These are phyloP conservation scores for Strigamia transsilvanica DNA, from an alignment of 2,888 invertebrate species.

Conservation along the genomic window DNA sequence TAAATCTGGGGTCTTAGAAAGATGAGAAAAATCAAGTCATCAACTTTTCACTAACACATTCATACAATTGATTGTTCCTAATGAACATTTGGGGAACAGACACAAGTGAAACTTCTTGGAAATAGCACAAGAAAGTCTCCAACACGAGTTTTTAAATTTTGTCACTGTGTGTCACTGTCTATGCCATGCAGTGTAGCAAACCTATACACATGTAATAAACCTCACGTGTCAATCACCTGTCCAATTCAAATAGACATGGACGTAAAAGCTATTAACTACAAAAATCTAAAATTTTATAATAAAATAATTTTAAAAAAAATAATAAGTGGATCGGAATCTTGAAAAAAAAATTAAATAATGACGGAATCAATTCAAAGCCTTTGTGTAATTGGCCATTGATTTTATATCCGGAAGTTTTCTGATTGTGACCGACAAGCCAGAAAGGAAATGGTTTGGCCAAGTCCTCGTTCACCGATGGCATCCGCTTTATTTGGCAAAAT, in stretches of 20 bases:
- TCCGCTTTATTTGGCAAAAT: slow-evolving; percentile 37
- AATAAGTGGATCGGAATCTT: no score
- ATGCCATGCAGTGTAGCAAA: not conserved
- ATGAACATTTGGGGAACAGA: no score
- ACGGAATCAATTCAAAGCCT: not conserved
- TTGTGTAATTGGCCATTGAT: slow-evolving; percentile 27
- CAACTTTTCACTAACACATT: slow-evolving; percentile 9
- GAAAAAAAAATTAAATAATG: no score
- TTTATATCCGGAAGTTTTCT: slow-evolving; percentile 30
- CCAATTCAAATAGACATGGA: not conserved
- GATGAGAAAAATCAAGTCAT: slow-evolving; percentile 28
- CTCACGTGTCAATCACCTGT: not conserved
- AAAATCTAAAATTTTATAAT: no score
- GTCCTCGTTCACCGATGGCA: slow-evolving; percentile 23
- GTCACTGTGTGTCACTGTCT: not conserved
- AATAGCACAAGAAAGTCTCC: no score
- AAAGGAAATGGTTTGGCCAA: slow-evolving; percentile 39
- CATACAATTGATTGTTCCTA: not conserved
- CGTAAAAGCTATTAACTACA: no score
- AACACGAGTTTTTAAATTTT: no score
- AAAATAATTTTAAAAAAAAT: no score
- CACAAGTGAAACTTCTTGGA: no score
- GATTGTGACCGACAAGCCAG: slow-evolving; percentile 46
- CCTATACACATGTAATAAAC: no score
- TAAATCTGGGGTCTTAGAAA: not conserved